phyloP scores from a whole-genome alignment of 1,140 invertebrate species.

The Drosophila melanica region DNA sequence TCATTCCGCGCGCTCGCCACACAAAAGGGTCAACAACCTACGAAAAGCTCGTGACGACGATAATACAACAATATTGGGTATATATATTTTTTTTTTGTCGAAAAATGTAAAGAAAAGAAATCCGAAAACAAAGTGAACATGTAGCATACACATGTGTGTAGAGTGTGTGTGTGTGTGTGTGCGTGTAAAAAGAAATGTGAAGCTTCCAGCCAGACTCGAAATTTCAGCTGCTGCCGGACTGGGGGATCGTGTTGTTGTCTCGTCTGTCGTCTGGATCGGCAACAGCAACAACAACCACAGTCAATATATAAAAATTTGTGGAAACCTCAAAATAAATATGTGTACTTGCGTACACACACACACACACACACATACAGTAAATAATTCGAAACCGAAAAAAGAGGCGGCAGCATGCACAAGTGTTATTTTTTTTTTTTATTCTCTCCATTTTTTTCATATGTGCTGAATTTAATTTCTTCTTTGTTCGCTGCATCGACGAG shows the following conservation, averaged over 20 bases:
- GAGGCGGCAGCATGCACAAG: slow-evolving; percentile 54
- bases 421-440: slow-evolving; percentile 41
- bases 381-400: slow-evolving; percentile 48
- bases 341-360: slow-evolving; percentile 5
- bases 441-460: slow-evolving; percentile 14
- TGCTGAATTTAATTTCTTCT: slow-evolving; percentile 57
- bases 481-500: slow-evolving; percentile 34
- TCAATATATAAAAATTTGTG: slow-evolving; percentile 65
- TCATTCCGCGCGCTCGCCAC: slow-evolving; percentile 53
- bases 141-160: background rate
- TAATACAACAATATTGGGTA: slow-evolving; percentile 3
- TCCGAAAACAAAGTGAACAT: slow-evolving; percentile 51
- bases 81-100: slow-evolving; percentile 47
- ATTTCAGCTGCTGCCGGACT: slow-evolving; percentile 45
- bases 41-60: slow-evolving; percentile 66
- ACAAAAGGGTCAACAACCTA: slow-evolving; percentile 71
- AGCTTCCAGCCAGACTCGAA: slow-evolving; percentile 38
- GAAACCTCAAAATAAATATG: slow-evolving; percentile 57
- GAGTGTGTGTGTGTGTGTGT: slow-evolving; percentile 10
- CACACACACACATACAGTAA: slow-evolving; percentile 33
- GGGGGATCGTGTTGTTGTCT: slow-evolving; percentile 45
- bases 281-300: slow-evolving; percentile 58
- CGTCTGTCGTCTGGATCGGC: slow-evolving; percentile 18
- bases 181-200: slow-evolving; percentile 45
- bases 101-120: slow-evolving; percentile 68